phyloP scores from a whole-genome alignment of 2,888 invertebrate genomes.

The Monopis laevigella region DNA sequence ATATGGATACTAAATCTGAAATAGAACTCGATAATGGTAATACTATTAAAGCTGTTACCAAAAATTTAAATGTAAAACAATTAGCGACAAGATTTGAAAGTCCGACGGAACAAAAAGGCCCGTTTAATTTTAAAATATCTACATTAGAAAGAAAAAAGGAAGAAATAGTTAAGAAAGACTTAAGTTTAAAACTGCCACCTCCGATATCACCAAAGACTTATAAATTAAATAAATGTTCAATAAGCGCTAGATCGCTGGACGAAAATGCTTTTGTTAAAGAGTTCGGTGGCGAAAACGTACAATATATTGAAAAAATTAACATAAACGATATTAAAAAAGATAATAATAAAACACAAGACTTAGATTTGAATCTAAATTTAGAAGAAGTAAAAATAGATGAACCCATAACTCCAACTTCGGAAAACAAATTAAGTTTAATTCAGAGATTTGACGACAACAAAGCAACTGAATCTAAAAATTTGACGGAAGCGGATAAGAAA shows the following conservation, averaged over 20 bases:
- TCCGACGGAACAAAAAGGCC: conserved; percentile 66
- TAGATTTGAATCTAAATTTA: conserved; percentile 50
- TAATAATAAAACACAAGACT: conserved; percentile 62
- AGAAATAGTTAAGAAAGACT: conserved; percentile 30
- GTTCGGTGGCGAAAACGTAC: conserved; percentile 54
- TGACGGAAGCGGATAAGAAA: conserved; percentile 56
- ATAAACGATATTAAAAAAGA: conserved; percentile 70
- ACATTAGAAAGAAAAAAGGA: conserved; percentile 33
- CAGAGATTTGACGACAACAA: conserved; percentile 52
- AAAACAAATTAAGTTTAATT: conserved; percentile 69
- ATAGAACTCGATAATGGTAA: conserved; percentile 45
- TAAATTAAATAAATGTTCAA: conserved; percentile 66
- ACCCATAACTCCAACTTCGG: conserved; percentile 67
- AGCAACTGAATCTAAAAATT: conserved; percentile 32
- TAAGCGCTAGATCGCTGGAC: conserved; percentile 75
- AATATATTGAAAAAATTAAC: conserved; percentile 58
- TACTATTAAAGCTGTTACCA: conserved; percentile 29
- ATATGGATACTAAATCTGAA: conserved; percentile 20
- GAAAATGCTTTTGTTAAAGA: conserved; percentile 78
- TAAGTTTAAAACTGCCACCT: conserved; percentile 52
- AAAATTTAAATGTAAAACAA: conserved; percentile 67
- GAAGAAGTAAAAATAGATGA: conserved; percentile 32
- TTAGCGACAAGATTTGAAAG: conserved; percentile 72
- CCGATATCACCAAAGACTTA: conserved; percentile 69
- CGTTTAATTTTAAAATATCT: conserved; percentile 63